Conservation (phyloP, 2,113 vertebrate genomes). For the Dunckerocampus dactyliophorus region DNA sequence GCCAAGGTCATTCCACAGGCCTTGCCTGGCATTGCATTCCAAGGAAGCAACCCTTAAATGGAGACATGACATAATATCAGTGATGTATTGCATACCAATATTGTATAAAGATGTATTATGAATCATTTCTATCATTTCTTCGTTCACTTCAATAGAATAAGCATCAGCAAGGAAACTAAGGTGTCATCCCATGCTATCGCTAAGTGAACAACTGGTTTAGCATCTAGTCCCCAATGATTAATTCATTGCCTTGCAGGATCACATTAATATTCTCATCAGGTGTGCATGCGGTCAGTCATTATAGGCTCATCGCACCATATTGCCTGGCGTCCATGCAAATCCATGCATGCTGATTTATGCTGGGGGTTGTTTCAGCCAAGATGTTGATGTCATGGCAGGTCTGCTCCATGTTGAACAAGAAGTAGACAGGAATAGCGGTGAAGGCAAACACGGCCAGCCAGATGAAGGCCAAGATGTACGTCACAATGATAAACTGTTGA, state of each 20-base stretch:
- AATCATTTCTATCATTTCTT: neutral
- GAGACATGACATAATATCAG: slow-evolving; percentile 31
- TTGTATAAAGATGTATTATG: slow-evolving; percentile 34
- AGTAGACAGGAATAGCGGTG: slow-evolving; percentile 88
- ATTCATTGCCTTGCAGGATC: slow-evolving; percentile 23
- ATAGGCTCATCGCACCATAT: slow-evolving; percentile 78
- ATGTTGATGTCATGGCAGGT: slow-evolving; percentile 91
- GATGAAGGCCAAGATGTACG: slow-evolving; percentile 87
- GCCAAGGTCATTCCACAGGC: slow-evolving; percentile 89
- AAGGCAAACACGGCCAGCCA: slow-evolving; percentile 93
- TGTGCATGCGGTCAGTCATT: slow-evolving; percentile 36
- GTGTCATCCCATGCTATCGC: slow-evolving; percentile 25
- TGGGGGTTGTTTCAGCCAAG: slow-evolving; percentile 87
- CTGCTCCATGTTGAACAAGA: slow-evolving; percentile 93
- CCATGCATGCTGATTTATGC: slow-evolving; percentile 75
- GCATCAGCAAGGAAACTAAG: slow-evolving; percentile 9
- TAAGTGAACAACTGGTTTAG: slow-evolving; percentile 26
- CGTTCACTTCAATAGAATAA: slow-evolving; percentile 6
- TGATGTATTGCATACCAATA: slow-evolving; percentile 2
- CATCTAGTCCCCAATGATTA: slow-evolving; percentile 24
- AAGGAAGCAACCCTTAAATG: slow-evolving; percentile 85
- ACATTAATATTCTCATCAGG: slow-evolving; percentile 54
- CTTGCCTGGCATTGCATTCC: slow-evolving; percentile 92
- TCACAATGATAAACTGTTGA: slow-evolving; percentile 90
- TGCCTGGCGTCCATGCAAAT: slow-evolving; percentile 94